Base-by-base conservation (phyloP, 2,113 vertebrate species). In the Fukomys damarensis region DNA sequence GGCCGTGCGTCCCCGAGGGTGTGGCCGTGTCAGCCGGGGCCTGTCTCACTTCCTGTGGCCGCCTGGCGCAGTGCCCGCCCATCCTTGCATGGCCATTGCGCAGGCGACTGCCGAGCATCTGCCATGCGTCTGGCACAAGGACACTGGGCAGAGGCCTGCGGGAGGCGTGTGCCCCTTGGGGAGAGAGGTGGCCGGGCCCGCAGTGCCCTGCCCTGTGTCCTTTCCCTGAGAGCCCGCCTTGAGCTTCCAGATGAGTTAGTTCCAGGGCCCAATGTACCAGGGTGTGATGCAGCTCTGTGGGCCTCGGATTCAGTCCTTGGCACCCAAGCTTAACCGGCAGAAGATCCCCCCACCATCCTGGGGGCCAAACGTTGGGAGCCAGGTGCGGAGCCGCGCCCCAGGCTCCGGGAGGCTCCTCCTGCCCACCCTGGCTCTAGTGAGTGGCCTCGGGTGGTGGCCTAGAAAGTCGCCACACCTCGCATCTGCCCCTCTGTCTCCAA, bases 311-410 rank as follows among this genome's bases (percentile, higher is more conserved):
- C 38, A 43, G 10, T 26, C 58, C 58, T 8, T 81, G 11, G 52
- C 35, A 81, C 58, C 54, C 3, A 3, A 24, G 32, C 26, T 46
- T 24, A 24, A 12, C n/a, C 28, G 11, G 2, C 72, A 12, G 11
- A 32, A 32, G 20, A 3, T 35, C 38, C 28, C 13, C 5, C 46
- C 59, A 8, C 35, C 1, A 26, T 20, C 38, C 58, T 61, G 52
- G 66, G 41, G 83, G 52, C 52, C n/a, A 9, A 10, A 49, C 56
- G 26, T 49, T n/a, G 5, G 13, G 66, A 24, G 11, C 46, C 46
- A 4, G 32, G 26, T 5, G 22, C 3, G 0, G 1, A 41, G 32
- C 56, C 0, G 0, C 3, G 59, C 13, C 28, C 49, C 52, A 11
- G 65, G 43, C 26, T 46, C 82, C 6, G 38, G 63, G 54, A 16